Evolutionary conservation across 92 coral and sea anemone genomes (phyloP), one percentile per base, ranked within the genome.

Genomic region (Epizoanthus illoricatus): DNA sequence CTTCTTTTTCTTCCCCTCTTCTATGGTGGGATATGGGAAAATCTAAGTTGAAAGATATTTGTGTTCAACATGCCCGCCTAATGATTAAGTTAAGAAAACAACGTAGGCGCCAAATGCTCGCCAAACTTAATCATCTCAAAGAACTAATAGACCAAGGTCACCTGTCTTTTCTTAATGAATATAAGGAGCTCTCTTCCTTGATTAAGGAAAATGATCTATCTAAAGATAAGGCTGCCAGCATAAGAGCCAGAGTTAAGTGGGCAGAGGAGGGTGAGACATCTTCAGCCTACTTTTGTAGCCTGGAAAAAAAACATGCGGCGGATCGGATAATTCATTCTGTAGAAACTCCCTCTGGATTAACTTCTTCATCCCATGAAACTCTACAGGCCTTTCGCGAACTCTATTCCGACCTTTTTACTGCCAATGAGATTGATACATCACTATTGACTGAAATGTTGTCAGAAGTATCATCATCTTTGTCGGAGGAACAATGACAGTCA

Each of bases 191-290:
- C 1, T n/a, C 41, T 3, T 20, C 17, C 0, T 23, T 15, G 0
- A 39, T 21, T 10, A 33, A 19, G 40, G 67, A 16, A 7, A 2
- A 0, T 18, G 67, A 62, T 2, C 1, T 62, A 1, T 0, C 19
- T 18, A 10, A 62, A 5, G 15, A 2, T 5, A 62, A 62, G 3
- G 67, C 18, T 18, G 24, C 20, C 0, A 13, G 18, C 0, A 68
- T 68, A 5, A 17, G 73, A 9, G 43, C 73, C 5, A 13, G 73
- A 10, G 73, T 36, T 0, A 2, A n/a, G 0, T 68, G 73, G 73
- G 73, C 47, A 4, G 73, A 68, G 73, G 73, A 68, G 49, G 73
- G 73, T 0, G 73, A 68, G 16, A 68, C 45, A 0, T 68, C 52
- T 9, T 68, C 73, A 1, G 4, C 42, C 42, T 68, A 36, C 2